These are phyloP conservation scores for Mormoops blainvillei DNA, from an alignment of 2,113 vertebrate genomes.

Conservation along the genomic window DNA sequence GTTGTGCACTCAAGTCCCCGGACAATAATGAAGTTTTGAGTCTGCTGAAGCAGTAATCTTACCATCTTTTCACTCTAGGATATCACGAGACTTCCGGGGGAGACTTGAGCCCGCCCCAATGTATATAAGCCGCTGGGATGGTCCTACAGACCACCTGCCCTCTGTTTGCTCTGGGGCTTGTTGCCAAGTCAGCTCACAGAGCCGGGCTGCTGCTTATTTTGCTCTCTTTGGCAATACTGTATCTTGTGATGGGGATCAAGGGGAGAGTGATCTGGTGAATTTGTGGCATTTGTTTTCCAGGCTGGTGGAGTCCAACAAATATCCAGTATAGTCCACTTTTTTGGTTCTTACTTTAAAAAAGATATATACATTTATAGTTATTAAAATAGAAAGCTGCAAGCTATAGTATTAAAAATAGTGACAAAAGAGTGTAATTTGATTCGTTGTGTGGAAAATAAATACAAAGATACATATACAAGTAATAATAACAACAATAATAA, in stretches of 20 bases:
- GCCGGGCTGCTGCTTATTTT: not conserved
- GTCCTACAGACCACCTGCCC: not conserved
- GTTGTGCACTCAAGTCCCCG: not conserved
- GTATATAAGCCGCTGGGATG: not conserved
- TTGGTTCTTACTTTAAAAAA: not conserved
- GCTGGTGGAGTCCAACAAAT: not conserved
- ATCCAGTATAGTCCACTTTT: not conserved
- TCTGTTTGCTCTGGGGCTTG: not conserved
- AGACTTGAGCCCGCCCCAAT: not conserved
- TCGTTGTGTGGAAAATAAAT: not conserved
- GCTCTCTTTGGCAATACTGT: not conserved
- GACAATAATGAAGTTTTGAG: not conserved
- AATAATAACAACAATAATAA: not conserved
- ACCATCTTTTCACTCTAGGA: not conserved
- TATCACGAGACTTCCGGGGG: not conserved
- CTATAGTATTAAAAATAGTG: not conserved
- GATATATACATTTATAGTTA: not conserved
- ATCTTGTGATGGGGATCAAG: not conserved
- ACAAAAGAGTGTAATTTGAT: not conserved
- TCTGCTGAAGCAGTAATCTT: not conserved
- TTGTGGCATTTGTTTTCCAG: not conserved
- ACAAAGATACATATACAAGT: not conserved
- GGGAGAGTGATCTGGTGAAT: not conserved
- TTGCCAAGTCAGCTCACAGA: not conserved
- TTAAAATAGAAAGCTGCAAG: not conserved